phyloP scores from a whole-genome alignment of 1,140 invertebrate genomes.

The Temnothorax curvispinosus region DNA sequence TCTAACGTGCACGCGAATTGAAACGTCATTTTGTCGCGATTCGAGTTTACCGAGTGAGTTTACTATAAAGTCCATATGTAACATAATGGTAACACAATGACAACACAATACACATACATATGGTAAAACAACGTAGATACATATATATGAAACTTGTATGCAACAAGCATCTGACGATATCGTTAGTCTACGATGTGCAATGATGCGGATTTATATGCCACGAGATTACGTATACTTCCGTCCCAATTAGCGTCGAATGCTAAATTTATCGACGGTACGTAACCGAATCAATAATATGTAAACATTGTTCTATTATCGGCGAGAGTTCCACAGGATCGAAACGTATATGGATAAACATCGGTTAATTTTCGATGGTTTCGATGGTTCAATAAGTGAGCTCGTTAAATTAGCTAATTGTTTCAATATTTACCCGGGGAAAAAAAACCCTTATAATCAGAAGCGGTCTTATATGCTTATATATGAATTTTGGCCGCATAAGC shows the following conservation, averaged over 20 bases:
- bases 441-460: no score
- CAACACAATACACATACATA: no score
- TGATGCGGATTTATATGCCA: slow-evolving; percentile 45
- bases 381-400: slow-evolving; percentile 12
- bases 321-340: not conserved
- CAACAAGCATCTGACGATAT: slow-evolving; percentile 40
- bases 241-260: slow-evolving; percentile 54
- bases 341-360: slow-evolving; percentile 4
- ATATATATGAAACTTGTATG: slow-evolving; percentile 15
- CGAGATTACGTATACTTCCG: slow-evolving; percentile 52
- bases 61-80: not conserved
- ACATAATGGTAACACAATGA: no score
- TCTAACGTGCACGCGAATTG: not conserved
- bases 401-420: not conserved
- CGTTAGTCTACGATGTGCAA: slow-evolving; percentile 31
- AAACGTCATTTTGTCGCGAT: slow-evolving; percentile 37
- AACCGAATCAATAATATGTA: slow-evolving; percentile 56
- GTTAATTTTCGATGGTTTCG: slow-evolving; percentile 4
- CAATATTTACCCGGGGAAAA: not conserved
- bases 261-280: slow-evolving; percentile 52
- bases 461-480: no score
- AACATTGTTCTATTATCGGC: slow-evolving; percentile 43
- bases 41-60: not conserved
- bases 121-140: no score
- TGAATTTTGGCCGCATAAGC: no score